phyloP scores from a whole-genome alignment of 2,888 invertebrate species.

The Troides helena region DNA sequence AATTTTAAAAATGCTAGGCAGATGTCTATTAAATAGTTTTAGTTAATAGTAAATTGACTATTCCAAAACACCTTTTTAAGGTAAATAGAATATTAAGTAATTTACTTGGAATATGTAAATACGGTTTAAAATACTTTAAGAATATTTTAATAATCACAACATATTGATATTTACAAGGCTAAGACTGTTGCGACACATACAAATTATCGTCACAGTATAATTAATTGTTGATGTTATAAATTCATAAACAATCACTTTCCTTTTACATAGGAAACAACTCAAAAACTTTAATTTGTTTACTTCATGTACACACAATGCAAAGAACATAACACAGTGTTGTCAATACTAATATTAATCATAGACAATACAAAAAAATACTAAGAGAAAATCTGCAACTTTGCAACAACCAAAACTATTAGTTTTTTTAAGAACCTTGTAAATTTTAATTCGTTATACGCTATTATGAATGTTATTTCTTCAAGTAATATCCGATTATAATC shows the following conservation, averaged over 20 bases:
- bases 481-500: too few relatives aligned
- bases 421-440: too few relatives aligned
- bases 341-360: neutral
- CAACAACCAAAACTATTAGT: too few relatives aligned
- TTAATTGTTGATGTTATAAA: neutral
- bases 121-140: neutral
- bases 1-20: neutral
- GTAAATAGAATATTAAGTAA: neutral
- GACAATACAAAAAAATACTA: neutral
- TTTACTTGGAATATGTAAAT: neutral
- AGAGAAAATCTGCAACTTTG: too few relatives aligned
- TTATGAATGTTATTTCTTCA: too few relatives aligned
- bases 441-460: too few relatives aligned
- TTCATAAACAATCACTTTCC: neutral
- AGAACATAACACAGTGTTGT: neutral
- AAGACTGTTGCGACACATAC: neutral
- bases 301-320: neutral
- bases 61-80: neutral
- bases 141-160: neutral
- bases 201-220: neutral
- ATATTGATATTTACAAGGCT: neutral
- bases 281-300: neutral
- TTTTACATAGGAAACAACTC: neutral
- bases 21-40: neutral
- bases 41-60: neutral